Evolutionary conservation across 2,888 invertebrate species (phyloP), one percentile per base, ranked within the genome.

Genomic region (Margaritifera margaritifera): DNA sequence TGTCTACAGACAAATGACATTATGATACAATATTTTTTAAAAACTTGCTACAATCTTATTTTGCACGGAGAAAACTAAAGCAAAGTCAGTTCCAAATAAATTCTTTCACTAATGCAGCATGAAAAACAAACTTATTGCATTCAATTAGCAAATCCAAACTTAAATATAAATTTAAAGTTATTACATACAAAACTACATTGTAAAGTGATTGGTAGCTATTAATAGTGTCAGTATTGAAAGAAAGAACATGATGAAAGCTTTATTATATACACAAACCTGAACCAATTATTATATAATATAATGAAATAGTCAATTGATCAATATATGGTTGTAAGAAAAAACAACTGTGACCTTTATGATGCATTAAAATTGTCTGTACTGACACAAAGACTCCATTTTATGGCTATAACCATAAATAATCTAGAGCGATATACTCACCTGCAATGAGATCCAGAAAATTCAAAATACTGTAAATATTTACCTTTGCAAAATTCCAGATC

Each of bases 401-500:
- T 5, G 24, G 20, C 22, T 42, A 8, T 3, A 62, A 62, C 6
- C 3, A 8, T 62, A 22, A 42, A 42, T 42, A 42, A 15, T 15
- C 15, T 42, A 64, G 2, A 53, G 6, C 6, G 20, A n/a, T 56
- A 54, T 22, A 64, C 6, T 59, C 25, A n/a, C n/a, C 42, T n/a
- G 22, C 19, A 11, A 42, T 50, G 19, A 22, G 55, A 11, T 25
- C 24, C 18, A 15, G 24, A 52, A 62, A 8, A 22, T 20, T 50
- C n/a, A 42, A 42, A 42, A 42, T 42, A 15, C 42, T 42, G 42
- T 42, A 42, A 42, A 42, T 15, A 42, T 79, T 67, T 62, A 89
- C 88, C 69, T 84, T 92, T 42, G 95, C 94, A 86, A 96, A 96
- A 65, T 93, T 92, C 99, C 99, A 99, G 3, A 95, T 95, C 91